Evolutionary conservation across 2,888 invertebrate genomes (phyloP), one percentile per base, ranked within the genome.

Genomic region (Drosophila neonasuta): DNA sequence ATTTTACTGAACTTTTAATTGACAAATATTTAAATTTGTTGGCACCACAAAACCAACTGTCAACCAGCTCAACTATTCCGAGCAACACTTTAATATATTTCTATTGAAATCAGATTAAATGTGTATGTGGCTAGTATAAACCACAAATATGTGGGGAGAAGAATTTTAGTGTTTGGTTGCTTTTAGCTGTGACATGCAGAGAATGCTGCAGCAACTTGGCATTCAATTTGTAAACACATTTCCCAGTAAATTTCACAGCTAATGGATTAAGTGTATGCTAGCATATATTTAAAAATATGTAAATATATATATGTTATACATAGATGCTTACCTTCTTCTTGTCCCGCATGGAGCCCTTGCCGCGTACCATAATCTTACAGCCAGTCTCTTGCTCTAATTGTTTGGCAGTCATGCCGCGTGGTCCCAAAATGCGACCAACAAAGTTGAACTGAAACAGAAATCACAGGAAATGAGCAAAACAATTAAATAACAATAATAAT

Each of bases 321-420:
- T 3, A 20, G 20, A 34, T n/a, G 46, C 92, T 92, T 93, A 99
- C 99, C 97, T 99, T 99, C 93, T 98, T 97, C 94, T 99, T 99
- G 92, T 99, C 99, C 92, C 99, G 94, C 99, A 99, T 99, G 68
- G 99, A 99, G 76, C 99, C 99, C 92, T 98, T 98, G 91, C 99
- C 99, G 93, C 99, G 94, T 89, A 99, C 99, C 99, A 99, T 99
- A 90, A 99, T 99, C 95, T 99, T 99, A 93, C 99, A 99, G 87
- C 99, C 99, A 88, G 99, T 99, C 93, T 99, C 99, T 93, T 99
- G 98, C 92, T 99, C 99, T 91, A 99, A 93, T 93, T 99, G 99
- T 93, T 99, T 99, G 58, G 99, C 99, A 80, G 99, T 99, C 99
- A 99, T 99, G 85, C 99, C 99, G 88, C 99, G 94, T 79, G 99